Conservation (phyloP, 2,888 invertebrate species). For the Drymonia ruficornis region DNA sequence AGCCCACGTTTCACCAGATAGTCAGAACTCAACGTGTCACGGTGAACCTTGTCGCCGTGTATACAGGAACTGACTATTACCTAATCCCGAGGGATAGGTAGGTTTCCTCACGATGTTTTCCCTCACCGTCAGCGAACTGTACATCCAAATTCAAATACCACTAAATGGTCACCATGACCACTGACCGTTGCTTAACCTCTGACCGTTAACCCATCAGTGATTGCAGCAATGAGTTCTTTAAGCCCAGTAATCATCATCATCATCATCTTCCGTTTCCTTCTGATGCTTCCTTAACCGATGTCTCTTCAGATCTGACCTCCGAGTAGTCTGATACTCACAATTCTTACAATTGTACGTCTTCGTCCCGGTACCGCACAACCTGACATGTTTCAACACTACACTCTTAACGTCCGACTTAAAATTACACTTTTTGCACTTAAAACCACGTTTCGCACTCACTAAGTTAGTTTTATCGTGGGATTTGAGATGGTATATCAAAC, state of each 20-base stretch:
- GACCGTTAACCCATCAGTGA: too few relatives aligned
- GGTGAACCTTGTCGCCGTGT: too few relatives aligned
- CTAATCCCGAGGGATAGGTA: too few relatives aligned
- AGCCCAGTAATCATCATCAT: slow-evolving; percentile 25
- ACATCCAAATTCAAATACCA: too few relatives aligned
- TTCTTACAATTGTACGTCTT: slow-evolving; percentile 36
- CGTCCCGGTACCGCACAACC: slow-evolving; percentile 3
- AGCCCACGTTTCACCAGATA: too few relatives aligned
- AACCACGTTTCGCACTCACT: slow-evolving; percentile 4
- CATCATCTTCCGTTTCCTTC: slow-evolving; percentile 24
- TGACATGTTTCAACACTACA: slow-evolving; percentile 18
- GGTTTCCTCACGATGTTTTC: too few relatives aligned
- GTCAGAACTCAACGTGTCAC: too few relatives aligned
- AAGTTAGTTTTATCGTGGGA: slow-evolving; percentile 37
- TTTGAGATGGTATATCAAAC: slow-evolving; percentile 63
- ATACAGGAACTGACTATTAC: too few relatives aligned
- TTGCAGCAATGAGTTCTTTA: too few relatives aligned
- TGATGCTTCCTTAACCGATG: slow-evolving; percentile 44
- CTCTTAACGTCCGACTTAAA: slow-evolving; percentile 10
- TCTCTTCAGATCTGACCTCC: slow-evolving; percentile 48
- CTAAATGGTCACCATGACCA: too few relatives aligned
- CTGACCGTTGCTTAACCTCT: too few relatives aligned
- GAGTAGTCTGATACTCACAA: slow-evolving; percentile 49
- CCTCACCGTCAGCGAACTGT: too few relatives aligned
- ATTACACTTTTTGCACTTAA: slow-evolving; percentile 25